Percentiles rank a stretch among this genome's conserved stretches.
Evolutionary conservation across 2,888 invertebrate genomes (phyloP).

Genomic region (Drosophila kanekoi): DNA sequence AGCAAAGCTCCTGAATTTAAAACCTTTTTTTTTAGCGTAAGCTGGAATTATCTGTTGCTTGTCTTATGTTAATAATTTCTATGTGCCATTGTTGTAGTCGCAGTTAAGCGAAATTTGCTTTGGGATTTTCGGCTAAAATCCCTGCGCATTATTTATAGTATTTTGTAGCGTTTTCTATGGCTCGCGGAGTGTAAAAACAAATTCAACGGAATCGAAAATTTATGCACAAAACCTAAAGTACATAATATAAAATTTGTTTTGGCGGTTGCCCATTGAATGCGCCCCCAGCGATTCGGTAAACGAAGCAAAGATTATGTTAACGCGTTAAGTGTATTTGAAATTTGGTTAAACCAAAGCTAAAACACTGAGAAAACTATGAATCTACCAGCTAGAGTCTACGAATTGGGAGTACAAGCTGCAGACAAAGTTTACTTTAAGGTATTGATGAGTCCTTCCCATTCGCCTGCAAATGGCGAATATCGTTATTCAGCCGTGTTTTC

Average conservation of each 20-base stretch:
- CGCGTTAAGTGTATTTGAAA: background rate
- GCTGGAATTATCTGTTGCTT: slow-evolving; percentile 51
- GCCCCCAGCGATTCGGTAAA: background rate
- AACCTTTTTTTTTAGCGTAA: slow-evolving; percentile 28
- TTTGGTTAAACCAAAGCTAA: background rate
- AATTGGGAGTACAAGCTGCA: too few species aligned
- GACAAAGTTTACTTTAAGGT: too few species aligned
- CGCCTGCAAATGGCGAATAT: too few species aligned
- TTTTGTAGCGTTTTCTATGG: slow-evolving; percentile 2
- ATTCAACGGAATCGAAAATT: slow-evolving; percentile 41
- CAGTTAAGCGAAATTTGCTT: slow-evolving; percentile 15
- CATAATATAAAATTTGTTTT: slow-evolving; percentile 4
- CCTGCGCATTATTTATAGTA: slow-evolving; percentile 42
- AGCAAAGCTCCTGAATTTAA: slow-evolving; percentile 32
- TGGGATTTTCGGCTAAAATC: slow-evolving; percentile 20
- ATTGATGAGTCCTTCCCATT: too few species aligned
- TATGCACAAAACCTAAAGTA: slow-evolving; percentile 46
- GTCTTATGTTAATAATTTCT: slow-evolving; percentile 64
- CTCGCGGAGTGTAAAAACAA: slow-evolving; percentile 21
- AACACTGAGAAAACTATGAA: background rate
- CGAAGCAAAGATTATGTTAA: background rate
- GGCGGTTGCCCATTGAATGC: background rate
- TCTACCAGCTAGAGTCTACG: too few species aligned
- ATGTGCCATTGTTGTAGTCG: slow-evolving; percentile 14
- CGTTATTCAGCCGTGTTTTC: too few species aligned